Evolutionary conservation across 2,888 invertebrate species (phyloP), one percentile per base, ranked within the genome.

Genomic region (Ophion costatus): DNA sequence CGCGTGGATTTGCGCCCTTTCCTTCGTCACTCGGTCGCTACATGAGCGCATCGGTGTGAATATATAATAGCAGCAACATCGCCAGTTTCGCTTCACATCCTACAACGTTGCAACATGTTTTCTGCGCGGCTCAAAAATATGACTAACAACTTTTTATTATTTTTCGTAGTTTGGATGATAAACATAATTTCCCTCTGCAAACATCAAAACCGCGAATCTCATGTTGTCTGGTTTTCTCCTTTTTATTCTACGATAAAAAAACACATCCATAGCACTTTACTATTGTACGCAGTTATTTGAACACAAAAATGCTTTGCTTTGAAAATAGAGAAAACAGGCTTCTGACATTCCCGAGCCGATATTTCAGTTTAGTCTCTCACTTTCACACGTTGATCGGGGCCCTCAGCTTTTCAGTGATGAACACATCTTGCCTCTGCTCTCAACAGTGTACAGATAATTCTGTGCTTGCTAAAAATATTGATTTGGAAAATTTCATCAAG

Each of bases 41-140:
- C 10, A 24, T 61, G 17, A 20, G n/a, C 20, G n/a, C 22, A 73
- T 22, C n/a, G 38, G 38, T 33, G n/a, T 22, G 33, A 66, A 76
- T 76, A 76, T 33, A 33, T 76, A 29, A 45, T 42, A 61, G 38
- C 33, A 57, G 22, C 38, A 76, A 45, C 22, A 67, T 76, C 24
- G 24, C 64, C 76, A 56, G 38, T 66, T 56, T 56, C 64, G 76
- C 20, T 76, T 10, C 56, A 33, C 66, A 29, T 66, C 33, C 63
- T 5, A 20, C 75, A 51, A 66, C 75, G 71, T 29, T 56, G 64
- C 56, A 29, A 38, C 33, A 64, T 66, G 33, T 56, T 29, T 29
- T 11, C 38, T 63, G 14, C 45, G 24, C 6, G 17, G 24, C 5
- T 63, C 29, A 17, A 38, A 74, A 63, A 38, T 45, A 57, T 9